Evolutionary conservation across 2,113 vertebrate species (phyloP).

Genomic region (Nannobrachium achirus): DNA sequence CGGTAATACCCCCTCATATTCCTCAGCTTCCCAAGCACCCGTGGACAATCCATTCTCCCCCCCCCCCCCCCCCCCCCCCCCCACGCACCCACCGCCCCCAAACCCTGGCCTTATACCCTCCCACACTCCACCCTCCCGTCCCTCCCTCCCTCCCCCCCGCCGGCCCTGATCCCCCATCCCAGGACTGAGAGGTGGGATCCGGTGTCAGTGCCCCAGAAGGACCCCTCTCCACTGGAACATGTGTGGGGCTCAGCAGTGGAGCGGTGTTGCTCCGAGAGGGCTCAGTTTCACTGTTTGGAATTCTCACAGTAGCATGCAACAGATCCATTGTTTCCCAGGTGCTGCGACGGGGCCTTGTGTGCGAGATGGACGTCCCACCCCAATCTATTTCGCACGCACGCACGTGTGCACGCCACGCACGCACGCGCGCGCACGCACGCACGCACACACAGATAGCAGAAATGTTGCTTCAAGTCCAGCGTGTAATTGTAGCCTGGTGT

Average conservation of each 20-base stretch:
- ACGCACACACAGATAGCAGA: no score
- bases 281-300: constrained; percentile 56
- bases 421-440: no score
- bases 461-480: no score
- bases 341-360: constrained; percentile 5
- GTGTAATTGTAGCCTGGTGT: background rate
- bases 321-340: constrained; percentile 34
- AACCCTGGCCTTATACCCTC: no score
- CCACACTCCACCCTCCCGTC: background rate
- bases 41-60: constrained; percentile 68
- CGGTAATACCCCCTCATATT: constrained; percentile 55
- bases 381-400: constrained; percentile 15
- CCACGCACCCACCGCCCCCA: background rate
- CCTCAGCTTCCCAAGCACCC: constrained; percentile 63
- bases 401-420: background rate
- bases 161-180: constrained; percentile 32
- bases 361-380: background rate
- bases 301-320: constrained; percentile 45
- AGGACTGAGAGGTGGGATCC: constrained; percentile 60
- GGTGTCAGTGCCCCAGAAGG: constrained; percentile 70
- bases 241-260: constrained; percentile 21
- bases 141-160: background rate
- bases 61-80: constrained; percentile 14
- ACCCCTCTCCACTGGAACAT: constrained; percentile 45
- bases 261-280: constrained; percentile 38